A percentile compares a stretch with the other conserved stretches of the same genome.
These are phyloP conservation scores for Centruroides vittatus DNA, from an alignment of 1,140 invertebrate species.

Conservation along the genomic window DNA sequence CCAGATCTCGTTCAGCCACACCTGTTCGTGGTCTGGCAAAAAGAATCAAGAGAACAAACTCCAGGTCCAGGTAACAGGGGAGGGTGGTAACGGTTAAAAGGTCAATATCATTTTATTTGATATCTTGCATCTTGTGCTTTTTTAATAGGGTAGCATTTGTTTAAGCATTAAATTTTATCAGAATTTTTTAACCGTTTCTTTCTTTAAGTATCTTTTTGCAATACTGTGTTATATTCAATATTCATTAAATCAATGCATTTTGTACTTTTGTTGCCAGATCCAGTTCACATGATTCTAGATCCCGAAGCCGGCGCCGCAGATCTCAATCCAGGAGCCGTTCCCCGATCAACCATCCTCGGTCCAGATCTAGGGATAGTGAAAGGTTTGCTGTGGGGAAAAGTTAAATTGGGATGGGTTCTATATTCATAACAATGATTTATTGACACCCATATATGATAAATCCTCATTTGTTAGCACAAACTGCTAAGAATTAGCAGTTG, in stretches of 20 bases:
- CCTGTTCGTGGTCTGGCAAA: not conserved
- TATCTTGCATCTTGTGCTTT: not conserved
- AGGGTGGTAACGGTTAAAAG: slow-evolving; percentile 17
- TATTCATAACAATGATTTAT: no score
- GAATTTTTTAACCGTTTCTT: not conserved
- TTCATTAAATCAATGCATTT: no score
- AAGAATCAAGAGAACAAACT: slow-evolving; percentile 6
- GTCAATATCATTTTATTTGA: slow-evolving; percentile 15
- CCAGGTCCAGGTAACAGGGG: slow-evolving; percentile 16
- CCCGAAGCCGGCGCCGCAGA: not conserved
- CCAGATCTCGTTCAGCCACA: slow-evolving; percentile 9
- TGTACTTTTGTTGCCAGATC: slow-evolving; percentile 1
- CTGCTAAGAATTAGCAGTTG: no score
- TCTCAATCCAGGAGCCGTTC: not conserved
- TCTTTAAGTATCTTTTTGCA: not conserved
- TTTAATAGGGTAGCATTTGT: not conserved
- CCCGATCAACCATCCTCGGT: not conserved
- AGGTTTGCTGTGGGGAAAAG: not conserved
- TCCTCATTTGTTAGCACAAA: no score
- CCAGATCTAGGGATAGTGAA: slow-evolving; percentile 8
- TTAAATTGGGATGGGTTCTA: no score
- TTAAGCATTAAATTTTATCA: not conserved
- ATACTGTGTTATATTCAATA: not conserved
- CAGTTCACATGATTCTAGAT: not conserved
- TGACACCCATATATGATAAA: no score